Evolutionary conservation across 2,113 vertebrate genomes (phyloP).

Genomic region (Notarius quadriscutis): DNA sequence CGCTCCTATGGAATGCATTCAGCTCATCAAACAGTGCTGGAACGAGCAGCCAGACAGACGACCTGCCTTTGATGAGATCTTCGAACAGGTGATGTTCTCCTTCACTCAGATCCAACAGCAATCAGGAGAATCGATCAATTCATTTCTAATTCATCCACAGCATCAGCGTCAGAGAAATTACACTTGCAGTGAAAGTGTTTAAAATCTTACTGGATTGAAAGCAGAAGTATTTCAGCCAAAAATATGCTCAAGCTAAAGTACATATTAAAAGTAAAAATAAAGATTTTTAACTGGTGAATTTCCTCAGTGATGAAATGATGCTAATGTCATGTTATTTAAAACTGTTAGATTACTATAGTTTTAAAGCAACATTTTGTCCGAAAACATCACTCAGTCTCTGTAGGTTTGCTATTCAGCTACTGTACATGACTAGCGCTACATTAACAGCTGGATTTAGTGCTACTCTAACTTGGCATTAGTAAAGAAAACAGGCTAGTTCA

Average conservation of each 20-base stretch:
- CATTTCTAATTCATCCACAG: neutral
- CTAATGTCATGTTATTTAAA: neutral
- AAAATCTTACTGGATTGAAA: neutral
- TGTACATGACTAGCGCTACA: neutral
- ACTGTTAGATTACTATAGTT: neutral
- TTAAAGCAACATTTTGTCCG: neutral
- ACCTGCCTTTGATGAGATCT: conserved; percentile 60
- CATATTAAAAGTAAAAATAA: neutral
- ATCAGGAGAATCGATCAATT: neutral
- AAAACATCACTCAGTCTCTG: neutral
- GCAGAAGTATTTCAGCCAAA: neutral
- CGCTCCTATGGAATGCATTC: conserved; percentile 64
- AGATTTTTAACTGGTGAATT: neutral
- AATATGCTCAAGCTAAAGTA: neutral
- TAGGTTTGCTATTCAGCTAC: no score
- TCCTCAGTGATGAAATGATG: neutral
- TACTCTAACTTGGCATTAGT: neutral
- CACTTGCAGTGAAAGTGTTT: neutral
- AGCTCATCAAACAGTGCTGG: conserved; percentile 66
- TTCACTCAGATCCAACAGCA: neutral
- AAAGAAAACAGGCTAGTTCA: no score
- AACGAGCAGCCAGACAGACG: conserved; percentile 63
- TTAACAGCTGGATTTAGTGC: neutral
- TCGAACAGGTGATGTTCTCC: conserved; percentile 53
- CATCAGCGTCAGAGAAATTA: neutral